Evolutionary conservation across 2,113 vertebrate genomes (phyloP).

Genomic region (Enhydra lutris): DNA sequence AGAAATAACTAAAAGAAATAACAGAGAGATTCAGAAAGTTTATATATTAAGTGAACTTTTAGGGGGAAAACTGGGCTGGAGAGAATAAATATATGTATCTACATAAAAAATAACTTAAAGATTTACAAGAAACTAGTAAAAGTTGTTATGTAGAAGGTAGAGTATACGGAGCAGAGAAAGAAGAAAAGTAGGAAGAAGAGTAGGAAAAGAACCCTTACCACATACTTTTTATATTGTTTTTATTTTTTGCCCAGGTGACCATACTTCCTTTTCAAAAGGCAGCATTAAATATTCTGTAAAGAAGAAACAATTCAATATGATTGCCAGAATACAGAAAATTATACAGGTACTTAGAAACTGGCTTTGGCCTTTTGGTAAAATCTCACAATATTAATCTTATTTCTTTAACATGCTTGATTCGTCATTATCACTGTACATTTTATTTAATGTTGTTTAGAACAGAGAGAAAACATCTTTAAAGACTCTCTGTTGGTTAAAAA

Average conservation of each 20-base stretch:
- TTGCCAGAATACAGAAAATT: background rate
- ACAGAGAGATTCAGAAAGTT: background rate
- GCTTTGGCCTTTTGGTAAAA: background rate
- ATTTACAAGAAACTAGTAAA: background rate
- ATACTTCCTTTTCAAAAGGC: background rate
- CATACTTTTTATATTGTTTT: background rate
- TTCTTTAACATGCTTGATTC: background rate
- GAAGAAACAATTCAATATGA: background rate
- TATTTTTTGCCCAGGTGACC: background rate
- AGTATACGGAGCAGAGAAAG: background rate
- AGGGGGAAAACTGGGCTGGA: fast-evolving
- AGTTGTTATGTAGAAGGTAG: background rate
- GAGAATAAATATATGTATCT: background rate
- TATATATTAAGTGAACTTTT: background rate
- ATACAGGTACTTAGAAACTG: background rate
- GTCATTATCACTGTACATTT: background rate
- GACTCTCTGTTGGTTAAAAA: background rate
- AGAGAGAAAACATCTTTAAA: slow-evolving; percentile 24
- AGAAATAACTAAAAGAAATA: background rate
- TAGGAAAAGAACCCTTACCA: background rate
- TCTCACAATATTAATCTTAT: background rate
- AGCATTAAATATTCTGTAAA: background rate
- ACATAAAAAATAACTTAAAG: background rate
- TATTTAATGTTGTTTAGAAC: slow-evolving; percentile 19
- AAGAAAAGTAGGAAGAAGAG: background rate